Percentiles rank a stretch among this genome's conserved stretches.
Evolutionary conservation across 2,888 invertebrate genomes (phyloP).

Genomic region (Steinernema carpocapsae): DNA sequence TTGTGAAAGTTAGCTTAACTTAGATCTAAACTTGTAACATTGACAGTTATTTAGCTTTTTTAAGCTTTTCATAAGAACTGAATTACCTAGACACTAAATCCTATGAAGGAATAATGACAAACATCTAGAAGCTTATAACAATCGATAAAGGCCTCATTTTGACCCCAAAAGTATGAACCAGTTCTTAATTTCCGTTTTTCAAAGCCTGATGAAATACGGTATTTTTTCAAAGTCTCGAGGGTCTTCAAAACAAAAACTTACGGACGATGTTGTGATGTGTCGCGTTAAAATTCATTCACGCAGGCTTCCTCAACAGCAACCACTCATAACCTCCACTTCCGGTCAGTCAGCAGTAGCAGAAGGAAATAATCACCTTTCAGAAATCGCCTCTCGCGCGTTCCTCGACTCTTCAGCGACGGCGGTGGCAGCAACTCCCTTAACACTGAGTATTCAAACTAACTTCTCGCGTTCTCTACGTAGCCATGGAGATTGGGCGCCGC

Average conservation of each 20-base stretch:
- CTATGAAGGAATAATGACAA: neutral
- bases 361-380: neutral
- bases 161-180: neutral
- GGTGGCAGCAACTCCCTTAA: constrained; percentile 12
- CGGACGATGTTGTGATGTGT: constrained; percentile 16
- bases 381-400: neutral
- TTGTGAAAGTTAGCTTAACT: too few relatives aligned
- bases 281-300: constrained; percentile 1
- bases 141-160: neutral
- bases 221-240: neutral
- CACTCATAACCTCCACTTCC: neutral
- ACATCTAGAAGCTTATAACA: neutral
- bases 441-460: constrained; percentile 31
- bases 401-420: neutral
- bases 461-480: neutral
- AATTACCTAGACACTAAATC: neutral
- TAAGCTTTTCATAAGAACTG: too few relatives aligned
- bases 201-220: neutral
- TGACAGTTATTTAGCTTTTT: too few relatives aligned
- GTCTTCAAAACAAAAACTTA: constrained; percentile 1
- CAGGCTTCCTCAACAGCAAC: neutral
- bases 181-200: neutral
- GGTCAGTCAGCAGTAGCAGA: neutral
- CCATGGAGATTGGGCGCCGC: constrained; percentile 18
- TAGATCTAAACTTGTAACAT: too few relatives aligned